These are phyloP conservation scores for Bemisia tabaci DNA, from an alignment of 1,140 invertebrate species.

Conservation along the genomic window DNA sequence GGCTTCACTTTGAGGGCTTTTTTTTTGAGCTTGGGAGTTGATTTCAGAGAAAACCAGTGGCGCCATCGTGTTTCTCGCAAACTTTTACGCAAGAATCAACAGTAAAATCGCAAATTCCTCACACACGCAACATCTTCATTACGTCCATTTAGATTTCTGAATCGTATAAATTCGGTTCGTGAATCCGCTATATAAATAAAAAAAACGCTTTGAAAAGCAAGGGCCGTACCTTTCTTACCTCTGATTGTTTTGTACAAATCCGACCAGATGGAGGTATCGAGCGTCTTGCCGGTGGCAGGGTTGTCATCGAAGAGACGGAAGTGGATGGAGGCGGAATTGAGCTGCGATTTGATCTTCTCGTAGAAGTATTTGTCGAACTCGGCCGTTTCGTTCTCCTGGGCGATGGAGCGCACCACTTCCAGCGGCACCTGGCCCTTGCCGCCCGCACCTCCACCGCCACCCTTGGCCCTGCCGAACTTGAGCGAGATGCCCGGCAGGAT, in stretches of 20 bases:
- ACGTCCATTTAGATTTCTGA: too few species aligned
- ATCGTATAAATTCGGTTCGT: too few species aligned
- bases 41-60: too few species aligned
- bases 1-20: too few species aligned
- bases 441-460: too few species aligned
- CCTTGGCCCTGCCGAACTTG: background rate
- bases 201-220: background rate
- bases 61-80: too few species aligned
- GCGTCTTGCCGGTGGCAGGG: background rate
- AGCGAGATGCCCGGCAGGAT: background rate
- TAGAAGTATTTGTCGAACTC: background rate
- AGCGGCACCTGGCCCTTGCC: background rate
- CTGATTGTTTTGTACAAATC: background rate
- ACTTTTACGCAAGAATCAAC: too few species aligned
- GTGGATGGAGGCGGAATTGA: background rate
- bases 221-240: background rate
- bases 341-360: background rate
- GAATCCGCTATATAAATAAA: too few species aligned
- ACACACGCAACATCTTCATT: too few species aligned
- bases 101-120: too few species aligned
- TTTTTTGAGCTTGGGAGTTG: too few species aligned
- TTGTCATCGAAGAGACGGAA: background rate
- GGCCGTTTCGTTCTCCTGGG: background rate
- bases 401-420: background rate
- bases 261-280: background rate